Evolutionary conservation across 1,140 invertebrate genomes (phyloP), one percentile per base, ranked within the genome.

Genomic region (Drosophila nigrodunni): DNA sequence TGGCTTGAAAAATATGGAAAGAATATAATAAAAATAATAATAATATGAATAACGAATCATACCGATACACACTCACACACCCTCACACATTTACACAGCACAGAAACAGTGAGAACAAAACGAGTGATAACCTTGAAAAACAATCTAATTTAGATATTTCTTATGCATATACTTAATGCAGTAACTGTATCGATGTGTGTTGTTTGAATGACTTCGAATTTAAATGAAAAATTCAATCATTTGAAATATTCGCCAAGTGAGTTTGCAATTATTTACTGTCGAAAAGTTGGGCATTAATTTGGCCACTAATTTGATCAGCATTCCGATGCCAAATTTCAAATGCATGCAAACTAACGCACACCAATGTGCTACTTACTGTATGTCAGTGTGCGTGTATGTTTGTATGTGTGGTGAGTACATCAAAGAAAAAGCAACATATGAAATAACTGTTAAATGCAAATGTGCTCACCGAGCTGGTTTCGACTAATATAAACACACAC

Each of bases 381-480:
- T 37, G 9, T 41, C n/a, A 10, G 15, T 34, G 34, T 47, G 30
- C 37, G 11, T 47, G 25, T 60, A 46, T 7, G 18, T 39, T 6
- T 37, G 25, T 25, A 43, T 46, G 44, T 49, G 21, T 47, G 25
- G 49, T 11, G 21, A 30, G 49, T 50, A 64, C 37, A 43, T 64
- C 11, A 25, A 43, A 50, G 37, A 52, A 65, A 41, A 46, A 30
- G 39, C 44, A 46, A 65, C 34, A 13, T 54, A 65, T 55, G 41
- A 62, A 57, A 50, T 64, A 70, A 71, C 50, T 62, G 72, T 75
- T 64, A 58, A 74, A 74, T 64, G 59, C 72, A 64, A 74, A 70
- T 70, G 18, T 64, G 43, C 37, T 58, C 34, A 52, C 21, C 49
- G 18, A 69, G 43, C 71, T 13, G 49, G 71, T 69, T 74, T 69